Percentiles rank a stretch among this genome's conserved stretches.
phyloP scores from a whole-genome alignment of 23 tunicate species.

The Halocynthia aurantium region DNA sequence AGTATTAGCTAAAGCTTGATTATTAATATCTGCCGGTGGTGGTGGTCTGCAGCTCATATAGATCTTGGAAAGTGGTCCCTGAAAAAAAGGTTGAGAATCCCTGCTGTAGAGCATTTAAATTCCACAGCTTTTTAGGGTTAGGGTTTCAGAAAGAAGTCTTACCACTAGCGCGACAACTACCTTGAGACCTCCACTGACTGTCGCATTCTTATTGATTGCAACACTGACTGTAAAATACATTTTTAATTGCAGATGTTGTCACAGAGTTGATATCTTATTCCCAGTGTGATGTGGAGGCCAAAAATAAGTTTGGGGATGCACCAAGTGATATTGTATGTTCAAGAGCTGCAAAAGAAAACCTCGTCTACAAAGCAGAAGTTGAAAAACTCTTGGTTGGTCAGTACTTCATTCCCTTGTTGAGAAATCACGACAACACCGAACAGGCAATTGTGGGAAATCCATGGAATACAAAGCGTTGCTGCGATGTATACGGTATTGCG shows the following conservation, averaged over 20 bases:
- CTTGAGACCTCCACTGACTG: neutral
- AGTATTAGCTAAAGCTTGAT: too few species aligned
- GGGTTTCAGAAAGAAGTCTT: neutral
- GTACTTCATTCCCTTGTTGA: conserved; percentile 69
- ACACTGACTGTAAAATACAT: neutral
- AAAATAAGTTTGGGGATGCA: conserved; percentile 43
- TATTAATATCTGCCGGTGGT: too few species aligned
- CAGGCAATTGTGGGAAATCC: conserved; percentile 49
- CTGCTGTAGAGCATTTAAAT: too few species aligned
- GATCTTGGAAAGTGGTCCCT: too few species aligned
- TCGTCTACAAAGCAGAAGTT: conserved; percentile 23
- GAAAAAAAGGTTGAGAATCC: too few species aligned
- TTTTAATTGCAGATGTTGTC: conserved; percentile 43
- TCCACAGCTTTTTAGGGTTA: too few species aligned
- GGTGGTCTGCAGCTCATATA: too few species aligned
- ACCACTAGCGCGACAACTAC: neutral
- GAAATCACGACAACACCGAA: conserved; percentile 64
- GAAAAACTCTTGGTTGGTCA: conserved; percentile 29
- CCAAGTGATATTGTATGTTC: conserved; percentile 48
- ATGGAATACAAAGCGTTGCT: conserved; percentile 3
- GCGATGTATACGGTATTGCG: neutral
- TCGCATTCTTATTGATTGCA: neutral
- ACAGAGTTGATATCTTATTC: conserved; percentile 34
- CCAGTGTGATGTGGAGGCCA: conserved; percentile 17
- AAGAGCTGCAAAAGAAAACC: conserved; percentile 11